Conservation (phyloP, 2,113 vertebrate genomes). For the Ifrita kowaldi region DNA sequence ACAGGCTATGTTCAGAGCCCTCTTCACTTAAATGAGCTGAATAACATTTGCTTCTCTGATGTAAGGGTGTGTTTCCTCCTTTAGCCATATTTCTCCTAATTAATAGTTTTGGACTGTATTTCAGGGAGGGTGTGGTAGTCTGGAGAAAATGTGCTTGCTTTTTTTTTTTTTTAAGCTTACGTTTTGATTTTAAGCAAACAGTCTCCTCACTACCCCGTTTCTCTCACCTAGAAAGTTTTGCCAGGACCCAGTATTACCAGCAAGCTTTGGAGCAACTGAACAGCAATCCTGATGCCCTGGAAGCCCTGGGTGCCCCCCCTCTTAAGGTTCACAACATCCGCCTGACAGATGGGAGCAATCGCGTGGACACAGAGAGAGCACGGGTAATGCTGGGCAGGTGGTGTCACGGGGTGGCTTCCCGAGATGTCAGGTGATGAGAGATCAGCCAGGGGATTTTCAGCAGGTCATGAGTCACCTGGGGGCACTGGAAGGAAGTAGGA, state of each 20-base stretch:
- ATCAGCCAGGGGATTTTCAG: not conserved
- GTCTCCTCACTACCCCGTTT: not conserved
- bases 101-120: not conserved
- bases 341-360: constrained; percentile 75
- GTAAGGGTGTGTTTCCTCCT: not conserved
- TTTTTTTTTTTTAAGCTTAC: not conserved
- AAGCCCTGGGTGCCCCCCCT: constrained; percentile 76
- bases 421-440: not conserved
- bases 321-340: constrained; percentile 78
- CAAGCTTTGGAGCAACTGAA: constrained; percentile 76
- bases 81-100: not conserved
- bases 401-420: not conserved
- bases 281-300: constrained; percentile 68
- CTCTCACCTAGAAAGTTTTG: constrained; percentile 66
- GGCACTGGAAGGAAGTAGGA: not conserved
- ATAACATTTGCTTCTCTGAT: not conserved
- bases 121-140: not conserved
- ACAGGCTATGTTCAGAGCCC: not conserved
- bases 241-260: constrained; percentile 75
- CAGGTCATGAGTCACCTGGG: not conserved
- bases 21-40: not conserved
- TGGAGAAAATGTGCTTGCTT: not conserved
- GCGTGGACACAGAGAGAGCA: constrained; percentile 61
- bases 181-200: not conserved
- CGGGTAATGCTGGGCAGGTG: constrained; percentile 17